Conservation (phyloP, 2,888 invertebrate species). For the Oligia latruncula region DNA sequence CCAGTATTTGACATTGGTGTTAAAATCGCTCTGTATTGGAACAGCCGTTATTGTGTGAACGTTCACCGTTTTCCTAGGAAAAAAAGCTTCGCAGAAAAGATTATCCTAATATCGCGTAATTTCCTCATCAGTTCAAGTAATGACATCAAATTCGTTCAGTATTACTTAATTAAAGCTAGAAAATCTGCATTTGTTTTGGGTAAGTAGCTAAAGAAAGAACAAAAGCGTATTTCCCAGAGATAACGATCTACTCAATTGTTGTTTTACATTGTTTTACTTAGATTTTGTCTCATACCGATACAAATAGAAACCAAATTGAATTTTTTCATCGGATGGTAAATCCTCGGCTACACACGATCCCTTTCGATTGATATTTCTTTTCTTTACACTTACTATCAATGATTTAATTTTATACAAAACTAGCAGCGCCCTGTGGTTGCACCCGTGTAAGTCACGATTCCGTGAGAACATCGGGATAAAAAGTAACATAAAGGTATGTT, state of each 20-base stretch:
- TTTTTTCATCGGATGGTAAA: neutral
- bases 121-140: neutral
- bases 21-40: neutral
- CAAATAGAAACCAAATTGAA: constrained; percentile 21
- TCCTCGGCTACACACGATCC: neutral
- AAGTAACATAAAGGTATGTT: too few relatives aligned
- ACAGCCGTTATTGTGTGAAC: neutral
- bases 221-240: neutral
- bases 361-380: neutral
- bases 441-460: too few relatives aligned
- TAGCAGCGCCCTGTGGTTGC: too few relatives aligned
- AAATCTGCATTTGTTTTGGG: too few relatives aligned
- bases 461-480: too few relatives aligned
- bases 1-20: neutral
- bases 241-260: neutral
- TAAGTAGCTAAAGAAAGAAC: too few relatives aligned
- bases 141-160: neutral
- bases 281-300: neutral
- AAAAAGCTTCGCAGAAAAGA: neutral
- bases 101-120: neutral
- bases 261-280: constrained; percentile 19
- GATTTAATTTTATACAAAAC: neutral
- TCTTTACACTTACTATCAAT: neutral
- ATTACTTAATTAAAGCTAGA: neutral
- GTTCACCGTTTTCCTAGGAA: neutral